phyloP scores from a whole-genome alignment of 2,888 invertebrate genomes.

The Drosophila ustulata region DNA sequence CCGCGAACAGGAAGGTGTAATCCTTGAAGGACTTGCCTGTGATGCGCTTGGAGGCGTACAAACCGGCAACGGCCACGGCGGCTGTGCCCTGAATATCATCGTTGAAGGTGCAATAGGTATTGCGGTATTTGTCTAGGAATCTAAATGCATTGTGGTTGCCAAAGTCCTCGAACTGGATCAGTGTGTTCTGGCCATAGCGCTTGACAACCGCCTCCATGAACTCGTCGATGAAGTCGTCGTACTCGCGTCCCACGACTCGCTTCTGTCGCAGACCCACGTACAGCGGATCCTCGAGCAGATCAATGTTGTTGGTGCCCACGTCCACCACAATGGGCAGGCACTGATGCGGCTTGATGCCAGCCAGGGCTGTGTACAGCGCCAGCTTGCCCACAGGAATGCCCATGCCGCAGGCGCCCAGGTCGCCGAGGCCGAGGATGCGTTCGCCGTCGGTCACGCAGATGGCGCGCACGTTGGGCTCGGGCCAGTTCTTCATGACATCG shows the following conservation, averaged over 20 bases:
- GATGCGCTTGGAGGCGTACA: constrained; percentile 86
- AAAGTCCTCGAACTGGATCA: constrained; percentile 98
- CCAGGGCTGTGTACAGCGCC: constrained; percentile 97
- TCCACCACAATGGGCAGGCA: constrained; percentile 97
- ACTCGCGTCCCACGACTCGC: constrained; percentile 92
- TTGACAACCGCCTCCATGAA: constrained; percentile 97
- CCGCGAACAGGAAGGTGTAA: constrained; percentile 95
- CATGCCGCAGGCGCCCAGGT: constrained; percentile 98
- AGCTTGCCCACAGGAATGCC: constrained; percentile 99
- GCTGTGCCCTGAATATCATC: constrained; percentile 99
- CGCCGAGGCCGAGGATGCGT: constrained; percentile 97
- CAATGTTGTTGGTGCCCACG: constrained; percentile 97
- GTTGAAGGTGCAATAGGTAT: constrained; percentile 98
- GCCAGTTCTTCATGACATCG: constrained; percentile 89
- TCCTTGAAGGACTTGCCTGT: constrained; percentile 91
- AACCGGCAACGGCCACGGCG: constrained; percentile 96
- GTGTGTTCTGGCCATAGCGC: constrained; percentile 94
- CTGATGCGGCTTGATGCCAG: constrained; percentile 98
- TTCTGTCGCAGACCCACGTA: constrained; percentile 97
- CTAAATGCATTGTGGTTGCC: constrained; percentile 98
- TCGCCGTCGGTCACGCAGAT: constrained; percentile 99
- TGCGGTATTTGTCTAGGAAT: constrained; percentile 95
- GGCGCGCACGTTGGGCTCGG: constrained; percentile 93
- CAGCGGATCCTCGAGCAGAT: constrained; percentile 95
- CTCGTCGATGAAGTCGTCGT: constrained; percentile 97